A percentile compares a stretch with the other conserved stretches of the same genome.
These are phyloP conservation scores for Falco rusticolus DNA, from an alignment of 2,797 vertebrate genomes.

Conservation along the genomic window DNA sequence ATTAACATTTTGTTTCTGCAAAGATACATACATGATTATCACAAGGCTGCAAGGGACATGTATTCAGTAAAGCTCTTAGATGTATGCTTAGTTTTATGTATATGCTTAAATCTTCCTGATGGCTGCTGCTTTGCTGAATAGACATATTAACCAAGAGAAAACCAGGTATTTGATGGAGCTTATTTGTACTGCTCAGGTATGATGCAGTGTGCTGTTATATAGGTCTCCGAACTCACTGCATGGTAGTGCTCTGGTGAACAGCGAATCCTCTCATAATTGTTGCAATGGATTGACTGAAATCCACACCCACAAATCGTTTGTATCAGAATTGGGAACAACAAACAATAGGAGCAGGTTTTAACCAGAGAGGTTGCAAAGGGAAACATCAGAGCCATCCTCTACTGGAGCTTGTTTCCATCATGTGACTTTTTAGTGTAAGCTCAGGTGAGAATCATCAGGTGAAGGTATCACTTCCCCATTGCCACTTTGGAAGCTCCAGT, in stretches of 20 bases:
- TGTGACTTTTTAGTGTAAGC: background rate
- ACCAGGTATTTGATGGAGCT: background rate
- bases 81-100: constrained; percentile 35
- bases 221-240: background rate
- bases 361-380: background rate
- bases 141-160: background rate
- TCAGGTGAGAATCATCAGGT: background rate
- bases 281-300: background rate
- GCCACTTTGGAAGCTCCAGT: background rate
- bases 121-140: background rate
- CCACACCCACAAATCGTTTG: background rate
- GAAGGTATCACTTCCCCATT: background rate
- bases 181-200: background rate
- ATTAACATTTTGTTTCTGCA: constrained; percentile 69
- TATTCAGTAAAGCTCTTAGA: constrained; percentile 27
- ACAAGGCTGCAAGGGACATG: constrained; percentile 20
- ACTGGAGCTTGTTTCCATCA: background rate
- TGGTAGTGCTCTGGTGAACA: background rate
- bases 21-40: constrained; percentile 48
- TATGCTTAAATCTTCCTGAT: constrained; percentile 18
- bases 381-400: background rate
- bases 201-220: background rate
- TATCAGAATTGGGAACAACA: background rate
- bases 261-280: background rate
- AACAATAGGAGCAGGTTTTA: background rate